Conservation (phyloP, 2,113 vertebrate genomes). For the Rhipidura dahli region DNA sequence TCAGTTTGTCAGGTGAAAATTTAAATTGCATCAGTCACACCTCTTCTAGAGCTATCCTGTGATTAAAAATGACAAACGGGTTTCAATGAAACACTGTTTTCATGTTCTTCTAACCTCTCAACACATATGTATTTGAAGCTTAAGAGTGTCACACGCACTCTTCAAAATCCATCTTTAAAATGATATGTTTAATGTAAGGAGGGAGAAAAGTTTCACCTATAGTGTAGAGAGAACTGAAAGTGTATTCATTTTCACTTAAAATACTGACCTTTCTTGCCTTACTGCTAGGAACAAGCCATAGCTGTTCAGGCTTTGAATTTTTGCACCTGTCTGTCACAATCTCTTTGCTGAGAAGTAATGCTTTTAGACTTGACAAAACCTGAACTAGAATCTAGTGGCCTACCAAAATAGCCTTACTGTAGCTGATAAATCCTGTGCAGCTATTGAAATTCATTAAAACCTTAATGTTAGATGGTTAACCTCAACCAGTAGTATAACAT, state of each 20-base stretch:
- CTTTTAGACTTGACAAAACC: not conserved
- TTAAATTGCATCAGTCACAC: conserved; percentile 12
- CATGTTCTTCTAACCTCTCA: not conserved
- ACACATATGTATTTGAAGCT: not conserved
- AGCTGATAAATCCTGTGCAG: not conserved
- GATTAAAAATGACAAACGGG: conserved; percentile 39
- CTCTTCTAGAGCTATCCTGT: conserved; percentile 14
- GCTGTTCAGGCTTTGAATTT: not conserved
- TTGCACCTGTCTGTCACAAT: not conserved
- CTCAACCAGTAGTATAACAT: not conserved
- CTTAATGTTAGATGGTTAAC: not conserved
- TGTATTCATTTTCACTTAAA: not conserved
- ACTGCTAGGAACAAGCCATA: not conserved
- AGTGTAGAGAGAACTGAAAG: not conserved
- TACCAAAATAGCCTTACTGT: not conserved
- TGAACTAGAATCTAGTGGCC: not conserved
- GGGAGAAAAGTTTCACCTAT: not conserved
- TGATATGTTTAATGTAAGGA: not conserved
- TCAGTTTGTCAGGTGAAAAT: conserved; percentile 31
- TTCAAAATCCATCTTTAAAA: not conserved
- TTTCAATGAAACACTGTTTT: not conserved
- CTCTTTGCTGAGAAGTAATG: not conserved
- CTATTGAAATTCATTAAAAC: not conserved
- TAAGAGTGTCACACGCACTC: not conserved
- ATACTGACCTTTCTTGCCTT: not conserved